Evolutionary conservation across 2,888 invertebrate species (phyloP).

Genomic region (Crioceris asparagi): DNA sequence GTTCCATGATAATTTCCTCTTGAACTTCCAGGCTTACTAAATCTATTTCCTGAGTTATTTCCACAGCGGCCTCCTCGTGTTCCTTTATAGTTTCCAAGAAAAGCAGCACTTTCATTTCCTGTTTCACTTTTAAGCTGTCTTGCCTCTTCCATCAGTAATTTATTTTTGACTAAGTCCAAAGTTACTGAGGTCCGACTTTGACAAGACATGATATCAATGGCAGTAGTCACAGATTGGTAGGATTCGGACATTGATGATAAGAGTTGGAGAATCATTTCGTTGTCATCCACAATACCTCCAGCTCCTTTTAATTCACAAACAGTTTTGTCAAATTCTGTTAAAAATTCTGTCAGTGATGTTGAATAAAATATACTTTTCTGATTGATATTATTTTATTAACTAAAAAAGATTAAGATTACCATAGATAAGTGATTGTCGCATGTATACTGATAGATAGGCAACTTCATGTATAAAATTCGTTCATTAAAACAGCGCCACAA

Average conservation of each 20-base stretch:
- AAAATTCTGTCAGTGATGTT: too few relatives aligned
- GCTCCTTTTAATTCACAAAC: too few relatives aligned
- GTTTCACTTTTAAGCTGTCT: constrained; percentile 3
- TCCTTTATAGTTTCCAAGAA: background rate
- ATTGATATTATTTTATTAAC: too few relatives aligned
- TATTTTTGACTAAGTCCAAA: constrained; percentile 4
- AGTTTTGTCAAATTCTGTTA: too few relatives aligned
- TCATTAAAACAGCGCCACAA: too few relatives aligned
- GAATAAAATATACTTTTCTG: too few relatives aligned
- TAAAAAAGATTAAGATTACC: too few relatives aligned
- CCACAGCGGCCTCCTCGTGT: background rate
- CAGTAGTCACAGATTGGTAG: constrained; percentile 10
- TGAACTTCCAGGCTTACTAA: background rate
- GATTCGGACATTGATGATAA: constrained; percentile 8
- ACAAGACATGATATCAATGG: constrained; percentile 9
- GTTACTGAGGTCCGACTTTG: constrained; percentile 3
- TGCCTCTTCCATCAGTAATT: constrained; percentile 7
- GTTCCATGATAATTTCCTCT: background rate
- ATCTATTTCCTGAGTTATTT: background rate
- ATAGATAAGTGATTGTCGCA: too few relatives aligned
- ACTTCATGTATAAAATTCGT: too few relatives aligned
- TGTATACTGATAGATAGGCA: too few relatives aligned
- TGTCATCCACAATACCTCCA: too few relatives aligned
- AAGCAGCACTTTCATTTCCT: background rate
- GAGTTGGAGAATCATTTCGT: too few relatives aligned